phyloP scores from a whole-genome alignment of 2,888 invertebrate genomes.

The Drosophila kuntzei region DNA sequence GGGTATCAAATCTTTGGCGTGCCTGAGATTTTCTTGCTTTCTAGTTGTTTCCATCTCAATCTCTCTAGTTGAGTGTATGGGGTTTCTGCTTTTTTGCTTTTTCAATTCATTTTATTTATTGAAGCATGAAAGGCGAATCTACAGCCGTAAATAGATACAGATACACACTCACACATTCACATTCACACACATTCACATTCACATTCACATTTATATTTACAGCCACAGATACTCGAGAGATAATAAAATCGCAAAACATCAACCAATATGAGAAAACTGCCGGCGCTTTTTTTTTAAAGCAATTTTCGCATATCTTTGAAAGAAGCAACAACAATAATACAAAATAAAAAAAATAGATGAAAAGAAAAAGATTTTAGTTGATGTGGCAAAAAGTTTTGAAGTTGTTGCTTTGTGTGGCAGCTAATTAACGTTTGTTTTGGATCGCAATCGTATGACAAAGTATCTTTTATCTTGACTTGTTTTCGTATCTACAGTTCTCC shows the following conservation, averaged over 20 bases:
- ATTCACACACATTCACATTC: slow-evolving; percentile 14
- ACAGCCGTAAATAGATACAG: slow-evolving; percentile 53
- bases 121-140: slow-evolving; percentile 75
- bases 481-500: neutral
- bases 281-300: slow-evolving; percentile 27
- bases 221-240: slow-evolving; percentile 39
- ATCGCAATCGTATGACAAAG: slow-evolving; percentile 43
- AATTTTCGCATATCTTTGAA: slow-evolving; percentile 23
- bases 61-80: slow-evolving; percentile 4
- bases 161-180: slow-evolving; percentile 29
- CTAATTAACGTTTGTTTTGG: slow-evolving; percentile 55
- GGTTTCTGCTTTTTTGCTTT: slow-evolving; percentile 64
- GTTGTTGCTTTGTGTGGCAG: slow-evolving; percentile 21
- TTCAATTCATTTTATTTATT: slow-evolving; percentile 81
- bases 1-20: neutral
- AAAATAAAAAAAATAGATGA: slow-evolving; percentile 7
- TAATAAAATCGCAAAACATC: slow-evolving; percentile 33
- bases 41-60: slow-evolving; percentile 4
- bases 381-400: slow-evolving; percentile 20
- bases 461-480: slow-evolving; percentile 25
- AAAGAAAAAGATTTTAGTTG: slow-evolving; percentile 36
- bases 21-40: neutral
- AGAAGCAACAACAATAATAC: slow-evolving; percentile 9
- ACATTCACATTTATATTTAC: slow-evolving; percentile 7
- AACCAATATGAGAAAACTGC: slow-evolving; percentile 54